Conservation (phyloP, 2,113 vertebrate genomes). For the Ctenomys sociabilis region DNA sequence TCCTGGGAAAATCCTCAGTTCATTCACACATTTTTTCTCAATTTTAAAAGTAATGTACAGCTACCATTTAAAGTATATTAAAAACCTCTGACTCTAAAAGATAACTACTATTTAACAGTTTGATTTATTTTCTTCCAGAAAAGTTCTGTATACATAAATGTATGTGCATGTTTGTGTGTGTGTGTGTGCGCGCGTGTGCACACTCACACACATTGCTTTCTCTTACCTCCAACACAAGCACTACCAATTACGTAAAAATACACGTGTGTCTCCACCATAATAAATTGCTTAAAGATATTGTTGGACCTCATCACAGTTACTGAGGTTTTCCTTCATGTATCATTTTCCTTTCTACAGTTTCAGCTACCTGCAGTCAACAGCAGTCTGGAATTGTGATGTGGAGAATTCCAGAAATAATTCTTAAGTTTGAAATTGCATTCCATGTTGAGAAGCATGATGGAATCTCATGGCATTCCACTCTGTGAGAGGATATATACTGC, state of each 20-base stretch:
- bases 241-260: background rate
- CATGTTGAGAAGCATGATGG: background rate
- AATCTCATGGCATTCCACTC: background rate
- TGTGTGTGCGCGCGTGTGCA: accelerated
- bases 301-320: background rate
- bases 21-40: background rate
- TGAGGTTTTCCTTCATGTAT: background rate
- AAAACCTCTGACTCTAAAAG: background rate
- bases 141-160: background rate
- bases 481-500: background rate
- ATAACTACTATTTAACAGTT: background rate
- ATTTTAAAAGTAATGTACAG: slow-evolving; percentile 20
- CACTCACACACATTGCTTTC: background rate
- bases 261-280: background rate
- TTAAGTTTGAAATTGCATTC: background rate
- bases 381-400: background rate
- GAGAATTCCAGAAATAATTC: background rate
- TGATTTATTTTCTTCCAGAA: background rate
- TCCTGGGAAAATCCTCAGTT: background rate
- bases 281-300: background rate
- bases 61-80: background rate
- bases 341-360: background rate
- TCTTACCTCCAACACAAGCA: background rate
- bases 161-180: too few relatives aligned
- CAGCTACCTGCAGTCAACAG: background rate